Evolutionary conservation across 2,888 invertebrate species (phyloP), one percentile per base, ranked within the genome.

Genomic region (Caenorhabditis angaria): DNA sequence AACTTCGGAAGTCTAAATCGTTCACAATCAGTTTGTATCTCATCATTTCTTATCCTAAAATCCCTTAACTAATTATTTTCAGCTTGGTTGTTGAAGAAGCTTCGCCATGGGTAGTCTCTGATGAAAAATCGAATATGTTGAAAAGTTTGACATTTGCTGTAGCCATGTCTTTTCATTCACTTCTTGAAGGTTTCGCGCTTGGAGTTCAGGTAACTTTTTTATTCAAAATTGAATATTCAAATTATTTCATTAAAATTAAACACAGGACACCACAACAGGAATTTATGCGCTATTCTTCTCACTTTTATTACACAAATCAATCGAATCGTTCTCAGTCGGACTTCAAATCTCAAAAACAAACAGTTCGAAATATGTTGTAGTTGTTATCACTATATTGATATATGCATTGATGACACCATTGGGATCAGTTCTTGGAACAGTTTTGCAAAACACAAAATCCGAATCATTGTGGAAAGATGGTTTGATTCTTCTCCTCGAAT

Each of bases 341-440:
- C 85, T 91, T 2, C 87, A 87, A 60, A 78, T 87, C 22, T 82
- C 83, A 73, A 80, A 29, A 71, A 25, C 58, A 1, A 58, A 58
- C 25, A 58, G 47, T 20, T 41, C 47, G 5, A 58, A 41, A 70
- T 55, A 58, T 35, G 62, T 74, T 58, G 68, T 65, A 3, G 80
- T 83, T 6, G 65, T 90, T 10, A 77, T 83, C 41, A 88, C 88
- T 3, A 87, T 88, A 41, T 29, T 88, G 1, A 67, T 88, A n/a
- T 89, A 90, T 77, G 91, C 92, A 0, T 83, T 92, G 59, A 92
- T 92, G 27, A 91, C 92, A 6, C 93, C 93, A 0, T 81, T 92
- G 61, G 92, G 93, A 24, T 77, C 85, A 1, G 66, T 81, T n/a
- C 66, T 87, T 14, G 83, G 83, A 25, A 73, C 82, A 4, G 22